Conservation (phyloP, 2,888 invertebrate genomes). For the Xanthia togata region DNA sequence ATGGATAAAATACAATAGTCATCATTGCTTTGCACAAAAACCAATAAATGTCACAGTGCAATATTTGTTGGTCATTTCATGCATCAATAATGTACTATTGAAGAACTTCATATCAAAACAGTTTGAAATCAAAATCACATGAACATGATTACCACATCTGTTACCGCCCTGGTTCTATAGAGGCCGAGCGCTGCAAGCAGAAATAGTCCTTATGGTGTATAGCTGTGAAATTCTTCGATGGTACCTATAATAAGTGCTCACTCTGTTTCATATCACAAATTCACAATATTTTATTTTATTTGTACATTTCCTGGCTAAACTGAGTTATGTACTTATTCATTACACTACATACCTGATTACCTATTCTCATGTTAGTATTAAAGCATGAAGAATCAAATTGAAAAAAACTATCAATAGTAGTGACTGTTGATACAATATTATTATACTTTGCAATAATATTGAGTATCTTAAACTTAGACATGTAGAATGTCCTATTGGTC, state of each 20-base stretch:
- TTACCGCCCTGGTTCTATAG: no score
- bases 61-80: not conserved
- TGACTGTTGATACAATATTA: not conserved
- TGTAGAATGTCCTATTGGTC: not conserved
- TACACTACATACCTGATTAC: not conserved
- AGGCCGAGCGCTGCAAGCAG: no score
- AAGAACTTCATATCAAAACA: no score
- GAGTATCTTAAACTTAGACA: not conserved
- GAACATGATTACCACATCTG: no score
- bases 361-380: not conserved
- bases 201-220: no score
- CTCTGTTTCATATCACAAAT: not conserved
- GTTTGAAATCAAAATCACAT: no score
- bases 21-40: not conserved
- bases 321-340: not conserved
- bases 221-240: no score
- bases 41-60: not conserved
- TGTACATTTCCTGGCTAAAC: not conserved
- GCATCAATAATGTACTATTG: not conserved
- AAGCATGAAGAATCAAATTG: not conserved
- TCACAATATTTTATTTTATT: not conserved
- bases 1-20: not conserved
- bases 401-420: not conserved
- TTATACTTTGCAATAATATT: constrained; percentile 1
- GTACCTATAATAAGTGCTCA: not conserved